Conservation (phyloP, 2,888 invertebrate genomes). For the Diaperis boleti region DNA sequence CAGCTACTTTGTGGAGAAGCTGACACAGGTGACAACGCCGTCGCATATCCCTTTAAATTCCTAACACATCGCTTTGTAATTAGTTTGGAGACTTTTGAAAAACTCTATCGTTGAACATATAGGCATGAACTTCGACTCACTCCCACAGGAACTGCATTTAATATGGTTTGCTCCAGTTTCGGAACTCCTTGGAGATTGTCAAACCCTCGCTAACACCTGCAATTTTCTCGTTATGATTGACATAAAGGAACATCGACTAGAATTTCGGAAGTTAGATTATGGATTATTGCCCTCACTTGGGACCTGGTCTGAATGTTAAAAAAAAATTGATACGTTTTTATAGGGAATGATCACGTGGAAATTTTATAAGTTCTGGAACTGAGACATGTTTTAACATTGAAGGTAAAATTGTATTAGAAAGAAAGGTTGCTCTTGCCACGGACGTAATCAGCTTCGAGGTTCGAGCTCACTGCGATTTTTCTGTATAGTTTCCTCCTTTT, state of each 20-base stretch:
- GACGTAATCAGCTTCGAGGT: too few relatives aligned
- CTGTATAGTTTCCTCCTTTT: too few relatives aligned
- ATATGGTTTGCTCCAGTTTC: constrained; percentile 24
- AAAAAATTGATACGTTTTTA: too few relatives aligned
- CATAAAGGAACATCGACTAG: constrained; percentile 8
- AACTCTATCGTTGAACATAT: neutral
- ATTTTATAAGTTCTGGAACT: too few relatives aligned
- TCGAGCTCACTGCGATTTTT: too few relatives aligned
- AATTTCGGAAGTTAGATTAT: neutral
- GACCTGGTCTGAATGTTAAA: too few relatives aligned
- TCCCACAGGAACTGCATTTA: constrained; percentile 19
- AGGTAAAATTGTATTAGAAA: too few relatives aligned
- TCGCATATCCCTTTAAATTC: neutral
- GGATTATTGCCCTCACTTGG: neutral
- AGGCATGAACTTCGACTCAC: constrained; percentile 1
- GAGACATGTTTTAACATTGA: too few relatives aligned
- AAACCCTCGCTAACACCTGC: constrained; percentile 18
- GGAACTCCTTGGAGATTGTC: constrained; percentile 16
- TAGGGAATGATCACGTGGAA: too few relatives aligned
- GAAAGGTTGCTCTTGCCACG: too few relatives aligned
- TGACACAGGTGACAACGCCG: neutral
- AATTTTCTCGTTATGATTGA: constrained; percentile 29
- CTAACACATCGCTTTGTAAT: constrained; percentile 10
- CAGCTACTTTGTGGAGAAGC: too few relatives aligned
- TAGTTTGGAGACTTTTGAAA: constrained; percentile 9